phyloP scores from a whole-genome alignment of 1,140 invertebrate species.

The Trichonephila clavata region DNA sequence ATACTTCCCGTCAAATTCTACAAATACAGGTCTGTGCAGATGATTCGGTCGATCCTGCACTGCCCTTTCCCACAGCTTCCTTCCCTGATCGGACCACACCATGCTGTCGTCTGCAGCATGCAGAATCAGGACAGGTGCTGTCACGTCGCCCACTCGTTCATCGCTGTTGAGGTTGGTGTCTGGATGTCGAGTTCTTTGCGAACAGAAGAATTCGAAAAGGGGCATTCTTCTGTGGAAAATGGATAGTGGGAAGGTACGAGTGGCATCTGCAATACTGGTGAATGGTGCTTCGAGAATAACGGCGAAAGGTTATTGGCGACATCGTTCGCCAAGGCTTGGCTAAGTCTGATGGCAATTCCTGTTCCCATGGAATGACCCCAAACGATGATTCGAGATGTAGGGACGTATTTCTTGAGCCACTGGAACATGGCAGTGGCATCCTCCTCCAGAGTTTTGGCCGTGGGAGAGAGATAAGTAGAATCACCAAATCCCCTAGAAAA shows the following conservation, averaged over 20 bases:
- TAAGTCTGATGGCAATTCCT: conserved; percentile 85
- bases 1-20: conserved; percentile 58
- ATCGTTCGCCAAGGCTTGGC: conserved; percentile 83
- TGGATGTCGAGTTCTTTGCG: conserved; percentile 85
- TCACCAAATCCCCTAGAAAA: conserved; percentile 91
- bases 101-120: conserved; percentile 93
- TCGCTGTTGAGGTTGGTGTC: conserved; percentile 78
- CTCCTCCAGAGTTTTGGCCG: conserved; percentile 90
- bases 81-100: conserved; percentile 88
- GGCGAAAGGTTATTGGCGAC: conserved; percentile 81
- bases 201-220: conserved; percentile 87
- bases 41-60: neutral
- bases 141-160: conserved; percentile 82
- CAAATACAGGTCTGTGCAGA: conserved; percentile 60
- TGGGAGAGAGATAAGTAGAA: conserved; percentile 86
- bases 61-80: conserved; percentile 83
- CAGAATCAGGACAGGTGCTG: conserved; percentile 89
- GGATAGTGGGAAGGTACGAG: conserved; percentile 88
- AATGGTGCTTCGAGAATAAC: conserved; percentile 93
- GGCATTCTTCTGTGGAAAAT: conserved; percentile 84
- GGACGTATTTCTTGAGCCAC: conserved; percentile 83
- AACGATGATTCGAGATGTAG: conserved; percentile 86
- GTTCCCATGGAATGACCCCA: conserved; percentile 95
- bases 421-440: conserved; percentile 90
- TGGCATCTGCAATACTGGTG: conserved; percentile 91